phyloP scores from a whole-genome alignment of 2,797 vertebrate genomes.

The Tapera naevia region DNA sequence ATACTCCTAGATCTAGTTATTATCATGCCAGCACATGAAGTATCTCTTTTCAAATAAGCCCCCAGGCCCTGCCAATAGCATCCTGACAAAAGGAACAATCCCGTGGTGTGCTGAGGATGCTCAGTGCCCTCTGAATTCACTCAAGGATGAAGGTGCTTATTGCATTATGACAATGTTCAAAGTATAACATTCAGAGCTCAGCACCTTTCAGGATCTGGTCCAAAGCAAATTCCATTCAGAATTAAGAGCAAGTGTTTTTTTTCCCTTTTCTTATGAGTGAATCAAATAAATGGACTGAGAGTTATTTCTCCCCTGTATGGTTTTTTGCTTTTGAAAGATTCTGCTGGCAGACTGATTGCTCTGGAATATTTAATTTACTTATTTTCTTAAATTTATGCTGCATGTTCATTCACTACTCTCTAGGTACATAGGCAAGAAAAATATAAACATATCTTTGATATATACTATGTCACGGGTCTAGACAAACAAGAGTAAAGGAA shows the following conservation, averaged over 20 bases:
- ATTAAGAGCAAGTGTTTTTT: background rate
- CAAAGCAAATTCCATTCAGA: background rate
- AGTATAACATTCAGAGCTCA: background rate
- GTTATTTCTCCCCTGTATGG: slow-evolving; percentile 32
- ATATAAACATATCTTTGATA: background rate
- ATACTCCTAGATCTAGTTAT: slow-evolving; percentile 20
- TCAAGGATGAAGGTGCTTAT: background rate
- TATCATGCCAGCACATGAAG: background rate
- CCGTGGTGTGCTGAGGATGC: background rate
- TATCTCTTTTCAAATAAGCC: slow-evolving; percentile 1
- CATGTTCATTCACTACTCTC: background rate
- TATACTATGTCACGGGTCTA: background rate
- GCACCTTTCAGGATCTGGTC: background rate
- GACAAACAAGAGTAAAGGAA: background rate
- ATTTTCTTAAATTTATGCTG: slow-evolving; percentile 25
- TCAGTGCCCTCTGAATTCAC: background rate
- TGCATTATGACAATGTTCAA: background rate
- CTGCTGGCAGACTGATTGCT: slow-evolving; percentile 15
- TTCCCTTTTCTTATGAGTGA: background rate
- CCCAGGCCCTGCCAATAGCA: background rate
- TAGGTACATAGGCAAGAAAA: background rate
- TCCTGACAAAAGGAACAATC: background rate
- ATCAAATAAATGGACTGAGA: slow-evolving; percentile 24
- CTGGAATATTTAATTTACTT: slow-evolving; percentile 50
- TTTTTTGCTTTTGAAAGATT: slow-evolving; percentile 3